Evolutionary conservation across 2,113 vertebrate genomes (phyloP), one percentile per base, ranked within the genome.

Genomic region (Calcarius ornatus): DNA sequence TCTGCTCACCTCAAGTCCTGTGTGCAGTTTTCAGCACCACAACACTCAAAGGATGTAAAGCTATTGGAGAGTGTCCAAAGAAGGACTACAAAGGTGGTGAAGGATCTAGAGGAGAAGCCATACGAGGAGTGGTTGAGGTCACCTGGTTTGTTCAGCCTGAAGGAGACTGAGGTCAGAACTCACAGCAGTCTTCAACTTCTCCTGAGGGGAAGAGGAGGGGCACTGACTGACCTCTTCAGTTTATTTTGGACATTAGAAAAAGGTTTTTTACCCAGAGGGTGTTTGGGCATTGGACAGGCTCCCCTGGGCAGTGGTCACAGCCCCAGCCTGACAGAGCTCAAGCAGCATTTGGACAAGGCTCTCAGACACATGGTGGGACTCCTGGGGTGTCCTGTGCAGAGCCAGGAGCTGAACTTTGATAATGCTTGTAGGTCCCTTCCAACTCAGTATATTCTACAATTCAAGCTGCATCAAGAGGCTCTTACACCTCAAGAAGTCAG

Each of bases 71-170:
- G 11, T 40, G 35, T 37, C 10, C 12, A 37, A 57, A 57, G 27
- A 42, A 81, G 35, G 15, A 57, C 18, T 28, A 43, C 3, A 27
- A 37, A 16, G 15, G 31, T 16, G 10, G 31, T 48, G 7, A 56
- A 65, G 18, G 12, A 37, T 37, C 37, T 50, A 33, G 51, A 59
- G 22, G 3, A 31, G 12, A 65, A 81, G 31, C 12, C 6, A 16
- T 33, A 50, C 0, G 0, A 79, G 27, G 42, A 57, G 22, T 22
- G 17, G 11, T 2, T 56, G 35, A 42, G 11, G 21, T 35, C 11
- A 71, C 27, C 9, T 15, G 13, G 16, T 23, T 24, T 40, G 50
- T 16, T 80, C 50, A 72, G 27, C 35, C 31, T 50, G 15, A 35
- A 65, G 66, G 19, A 65, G 50, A 50, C 31, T 57, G 37, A 57